These are phyloP conservation scores for Belgica antarctica DNA, from an alignment of 2,888 invertebrate genomes.

Conservation along the genomic window DNA sequence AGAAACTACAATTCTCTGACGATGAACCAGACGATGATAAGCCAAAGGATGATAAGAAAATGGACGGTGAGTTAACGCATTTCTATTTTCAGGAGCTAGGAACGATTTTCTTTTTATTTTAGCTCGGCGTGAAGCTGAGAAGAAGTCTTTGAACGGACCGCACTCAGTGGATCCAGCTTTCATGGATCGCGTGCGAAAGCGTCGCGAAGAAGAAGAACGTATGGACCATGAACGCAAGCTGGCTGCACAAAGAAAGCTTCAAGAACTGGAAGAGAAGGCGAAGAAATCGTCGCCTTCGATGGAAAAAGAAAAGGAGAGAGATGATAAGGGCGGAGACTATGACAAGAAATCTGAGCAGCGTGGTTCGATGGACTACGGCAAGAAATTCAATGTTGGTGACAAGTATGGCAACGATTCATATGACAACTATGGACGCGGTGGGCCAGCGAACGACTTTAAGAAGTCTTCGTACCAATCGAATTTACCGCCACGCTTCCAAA, in stretches of 20 bases:
- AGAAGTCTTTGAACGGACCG: conserved; percentile 28
- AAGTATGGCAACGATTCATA: conserved; percentile 4
- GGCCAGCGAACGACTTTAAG: conserved; percentile 48
- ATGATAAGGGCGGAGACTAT: conserved; percentile 48
- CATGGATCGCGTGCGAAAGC: conserved; percentile 45
- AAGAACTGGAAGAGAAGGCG: conserved; percentile 63
- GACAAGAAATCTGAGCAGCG: conserved; percentile 46
- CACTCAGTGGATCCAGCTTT: not conserved
- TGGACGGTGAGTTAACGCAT: conserved; percentile 14
- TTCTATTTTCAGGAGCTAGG: not conserved
- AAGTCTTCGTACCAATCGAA: conserved; percentile 66
- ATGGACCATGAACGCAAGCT: conserved; percentile 46
- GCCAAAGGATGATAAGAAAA: conserved; percentile 47
- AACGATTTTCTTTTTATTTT: conserved; percentile 17
- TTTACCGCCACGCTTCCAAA: conserved; percentile 81
- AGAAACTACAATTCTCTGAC: conserved; percentile 91
- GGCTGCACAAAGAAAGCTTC: conserved; percentile 65
- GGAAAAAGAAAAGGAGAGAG: conserved; percentile 46
- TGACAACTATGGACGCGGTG: conserved; percentile 30
- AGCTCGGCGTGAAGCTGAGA: conserved; percentile 45
- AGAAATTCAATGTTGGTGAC: conserved; percentile 46
- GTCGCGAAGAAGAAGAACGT: conserved; percentile 46
- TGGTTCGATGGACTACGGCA: conserved; percentile 49
- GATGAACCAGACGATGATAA: conserved; percentile 66
- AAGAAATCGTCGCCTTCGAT: conserved; percentile 49